Evolutionary conservation across 2,797 vertebrate species (phyloP).

Genomic region (Oreortyx pictus): DNA sequence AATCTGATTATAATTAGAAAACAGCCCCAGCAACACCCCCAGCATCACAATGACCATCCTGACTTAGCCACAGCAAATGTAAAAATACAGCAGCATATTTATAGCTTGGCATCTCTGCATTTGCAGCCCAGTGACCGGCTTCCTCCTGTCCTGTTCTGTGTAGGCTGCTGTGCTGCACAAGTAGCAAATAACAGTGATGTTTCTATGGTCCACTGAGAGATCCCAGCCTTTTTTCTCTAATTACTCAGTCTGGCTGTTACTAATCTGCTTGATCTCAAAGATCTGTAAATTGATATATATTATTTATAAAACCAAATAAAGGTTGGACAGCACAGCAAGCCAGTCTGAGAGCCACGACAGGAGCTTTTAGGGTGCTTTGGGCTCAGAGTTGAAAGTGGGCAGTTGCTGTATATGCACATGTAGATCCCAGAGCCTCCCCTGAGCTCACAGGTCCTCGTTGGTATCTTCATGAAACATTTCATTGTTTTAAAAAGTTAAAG

Average conservation of each 20-base stretch:
- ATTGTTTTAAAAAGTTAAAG: not conserved
- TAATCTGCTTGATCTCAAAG: not conserved
- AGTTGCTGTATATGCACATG: not conserved
- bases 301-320: not conserved
- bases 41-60: slow-evolving; percentile 63
- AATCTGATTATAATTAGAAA: slow-evolving; percentile 73
- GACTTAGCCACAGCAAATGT: slow-evolving; percentile 70
- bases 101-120: slow-evolving; percentile 63
- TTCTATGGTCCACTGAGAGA: not conserved
- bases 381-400: not conserved
- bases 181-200: slow-evolving; percentile 31
- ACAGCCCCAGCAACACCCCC: slow-evolving; percentile 48
- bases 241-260: not conserved
- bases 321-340: not conserved
- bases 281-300: not conserved
- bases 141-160: not conserved
- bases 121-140: not conserved
- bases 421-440: not conserved
- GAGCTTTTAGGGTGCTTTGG: not conserved
- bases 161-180: slow-evolving; percentile 1
- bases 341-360: not conserved
- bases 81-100: slow-evolving; percentile 74
- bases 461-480: not conserved
- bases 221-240: not conserved
- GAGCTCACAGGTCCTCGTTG: not conserved